phyloP scores from a whole-genome alignment of 2,113 vertebrate species.

The Xiphorhynchus elegans region DNA sequence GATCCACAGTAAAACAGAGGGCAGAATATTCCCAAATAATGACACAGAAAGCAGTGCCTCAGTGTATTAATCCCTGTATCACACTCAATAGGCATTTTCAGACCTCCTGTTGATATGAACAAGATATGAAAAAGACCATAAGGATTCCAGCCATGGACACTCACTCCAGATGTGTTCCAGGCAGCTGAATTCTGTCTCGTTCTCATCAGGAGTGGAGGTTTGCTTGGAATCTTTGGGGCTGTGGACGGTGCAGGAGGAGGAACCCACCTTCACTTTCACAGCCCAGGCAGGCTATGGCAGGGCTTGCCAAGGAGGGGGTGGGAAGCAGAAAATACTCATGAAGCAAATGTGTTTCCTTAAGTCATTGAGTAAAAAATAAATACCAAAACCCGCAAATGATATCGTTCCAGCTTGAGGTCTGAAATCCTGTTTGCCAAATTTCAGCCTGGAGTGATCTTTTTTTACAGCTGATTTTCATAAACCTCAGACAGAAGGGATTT shows the following conservation, averaged over 20 bases:
- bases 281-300: background rate
- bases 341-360: background rate
- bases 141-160: background rate
- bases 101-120: background rate
- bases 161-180: background rate
- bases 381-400: background rate
- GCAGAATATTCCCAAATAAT: background rate
- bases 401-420: background rate
- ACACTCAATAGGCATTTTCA: background rate
- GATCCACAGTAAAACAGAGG: background rate
- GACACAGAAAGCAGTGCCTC: background rate
- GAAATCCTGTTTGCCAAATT: background rate
- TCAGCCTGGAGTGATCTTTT: background rate
- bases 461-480: background rate
- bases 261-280: background rate
- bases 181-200: background rate
- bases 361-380: conserved; percentile 18
- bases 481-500: background rate
- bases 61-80: background rate
- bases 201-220: background rate
- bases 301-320: background rate
- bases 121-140: background rate
- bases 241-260: background rate
- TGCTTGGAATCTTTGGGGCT: background rate
- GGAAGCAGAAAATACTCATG: background rate